phyloP scores from a whole-genome alignment of 2,888 invertebrate genomes.

The Apotomis capreana region DNA sequence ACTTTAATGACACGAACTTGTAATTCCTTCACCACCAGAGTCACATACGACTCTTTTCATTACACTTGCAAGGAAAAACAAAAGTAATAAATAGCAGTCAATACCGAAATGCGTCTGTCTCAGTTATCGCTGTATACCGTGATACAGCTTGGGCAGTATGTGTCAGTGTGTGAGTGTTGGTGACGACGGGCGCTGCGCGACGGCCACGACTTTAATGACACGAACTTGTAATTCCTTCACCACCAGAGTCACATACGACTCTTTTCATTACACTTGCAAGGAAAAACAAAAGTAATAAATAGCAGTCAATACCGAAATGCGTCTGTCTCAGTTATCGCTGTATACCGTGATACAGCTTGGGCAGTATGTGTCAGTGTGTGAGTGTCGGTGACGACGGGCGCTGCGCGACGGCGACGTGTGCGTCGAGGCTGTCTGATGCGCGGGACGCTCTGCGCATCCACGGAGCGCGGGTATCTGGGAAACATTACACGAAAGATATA shows the following conservation, averaged over 20 bases:
- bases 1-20: no score
- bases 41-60: no score
- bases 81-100: no score
- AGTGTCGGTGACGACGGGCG: slow-evolving; percentile 64
- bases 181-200: slow-evolving; percentile 76
- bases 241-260: no score
- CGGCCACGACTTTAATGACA: slow-evolving; percentile 74
- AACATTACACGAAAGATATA: slow-evolving; percentile 1
- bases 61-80: no score
- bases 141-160: not conserved
- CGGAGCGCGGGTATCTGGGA: slow-evolving; percentile 66
- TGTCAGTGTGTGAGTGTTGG: slow-evolving; percentile 55
- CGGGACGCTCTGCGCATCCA: slow-evolving; percentile 89
- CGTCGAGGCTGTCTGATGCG: slow-evolving; percentile 88
- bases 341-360: not conserved
- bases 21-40: no score
- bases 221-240: no score
- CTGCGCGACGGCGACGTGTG: slow-evolving; percentile 87
- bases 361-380: slow-evolving; percentile 48
- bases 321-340: not conserved
- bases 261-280: no score
- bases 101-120: no score
- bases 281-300: no score
- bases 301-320: no score
- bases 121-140: not conserved